Base-by-base conservation (phyloP, 2,797 vertebrate species). In the Catostomus latipinnis region DNA sequence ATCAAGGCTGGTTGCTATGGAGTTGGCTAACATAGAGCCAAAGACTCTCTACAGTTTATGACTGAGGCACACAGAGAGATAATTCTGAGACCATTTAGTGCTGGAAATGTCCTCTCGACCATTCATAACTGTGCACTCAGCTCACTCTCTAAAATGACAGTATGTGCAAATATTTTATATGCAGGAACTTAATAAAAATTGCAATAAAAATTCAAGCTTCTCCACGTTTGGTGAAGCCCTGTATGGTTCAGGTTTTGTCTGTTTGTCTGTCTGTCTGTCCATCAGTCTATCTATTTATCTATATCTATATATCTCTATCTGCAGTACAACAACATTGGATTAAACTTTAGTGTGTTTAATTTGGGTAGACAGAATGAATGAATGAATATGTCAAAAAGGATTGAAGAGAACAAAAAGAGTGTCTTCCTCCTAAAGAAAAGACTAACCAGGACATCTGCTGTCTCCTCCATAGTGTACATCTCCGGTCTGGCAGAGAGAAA, bases 1-100 rank as follows among this genome's bases (percentile, higher is more conserved):
- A 83, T 84, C 74, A 69, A 34, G 77, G 73, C 46, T 68, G 8
- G 85, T 82, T 61, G 63, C 73, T 79, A 82, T 75, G 81, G 78
- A 84, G 74, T 66, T 56, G 50, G 78, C 82, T 73, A 81, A 74
- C 73, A 74, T 71, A 82, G 73, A 78, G 57, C 46, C 68, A 65
- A 50, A 69, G 79, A 63, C 65, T 62, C 8, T 70, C n/a, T 71
- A 62, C 2, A 1, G 48, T 84, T 86, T 81, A 84, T 84, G 67
- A 81, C 66, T 18, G 45, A 69, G 14, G 60, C 49, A 60, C 75
- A 62, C 49, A 76, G 56, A 70, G 74, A 16, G 57, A 65, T 60
- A 73, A 56, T 57, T 78, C 61, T 81, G 68, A 54, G 18, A 68
- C 10, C 61, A 71, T 61, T 81, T 78, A 78, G 72, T 71, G 81